Evolutionary conservation across 2,888 invertebrate genomes (phyloP), one percentile per base, ranked within the genome.

Genomic region (Eudasyphora cyanicolor): DNA sequence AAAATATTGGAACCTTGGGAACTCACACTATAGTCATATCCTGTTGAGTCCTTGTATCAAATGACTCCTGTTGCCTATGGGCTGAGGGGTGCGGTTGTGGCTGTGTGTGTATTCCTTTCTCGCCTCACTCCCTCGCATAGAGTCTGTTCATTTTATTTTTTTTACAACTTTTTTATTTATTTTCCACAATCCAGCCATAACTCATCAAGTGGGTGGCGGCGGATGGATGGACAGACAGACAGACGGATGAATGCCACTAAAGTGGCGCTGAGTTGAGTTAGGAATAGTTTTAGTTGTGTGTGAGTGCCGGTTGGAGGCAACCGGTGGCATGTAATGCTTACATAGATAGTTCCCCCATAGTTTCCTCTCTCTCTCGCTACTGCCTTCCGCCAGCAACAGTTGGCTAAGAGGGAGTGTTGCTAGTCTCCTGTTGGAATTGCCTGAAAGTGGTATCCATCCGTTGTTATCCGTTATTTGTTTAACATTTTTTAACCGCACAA

Each of bases 1-100:
- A 62, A 62, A 32, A 29, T 71, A 54, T 35, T 54, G 54, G 64
- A 35, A 32, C 17, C 35, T 38, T 64, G 64, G 38, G 35, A n/a
- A 12, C 38, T n/a, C 10, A 64, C 38, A n/a, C n/a, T n/a, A n/a
- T n/a, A n/a, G n/a, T 35, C 21, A 1, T 57, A 24, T 6, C 57
- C 12, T 3, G 12, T 27, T 8, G 57, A 24, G 24, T 45, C 6
- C 45, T 45, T 45, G 45, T 27, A 57, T 5, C 27, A 2, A 57
- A 57, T 57, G 27, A 57, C 57, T 27, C 24, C 27, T 27, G 27
- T 24, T 57, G 27, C 27, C 57, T 24, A n/a, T n/a, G n/a, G n/a
- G n/a, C n/a, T n/a, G n/a, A n/a, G n/a, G n/a, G n/a, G n/a, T n/a
- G n/a, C n/a, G n/a, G 54, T 21, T 54, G 7, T 54, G 7, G 2